These are phyloP conservation scores for Molorchus minor DNA, from an alignment of 2,888 invertebrate genomes.

Conservation along the genomic window DNA sequence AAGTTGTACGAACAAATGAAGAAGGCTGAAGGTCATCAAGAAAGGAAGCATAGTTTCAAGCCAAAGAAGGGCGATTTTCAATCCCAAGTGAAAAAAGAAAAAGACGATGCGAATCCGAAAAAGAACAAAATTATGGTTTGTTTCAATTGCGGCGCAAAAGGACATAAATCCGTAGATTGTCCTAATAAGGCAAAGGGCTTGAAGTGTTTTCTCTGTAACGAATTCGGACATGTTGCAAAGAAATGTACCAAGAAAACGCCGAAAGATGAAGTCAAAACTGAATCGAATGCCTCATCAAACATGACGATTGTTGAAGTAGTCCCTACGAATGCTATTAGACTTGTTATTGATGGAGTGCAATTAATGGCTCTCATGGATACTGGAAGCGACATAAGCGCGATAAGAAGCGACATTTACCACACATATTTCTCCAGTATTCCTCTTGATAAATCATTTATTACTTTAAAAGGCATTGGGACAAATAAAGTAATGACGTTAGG, in stretches of 20 bases:
- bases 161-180: neutral
- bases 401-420: conserved; percentile 26
- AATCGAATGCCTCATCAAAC: neutral
- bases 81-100: neutral
- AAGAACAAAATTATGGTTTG: neutral
- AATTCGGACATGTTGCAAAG: conserved; percentile 1
- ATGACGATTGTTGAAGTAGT: conserved; percentile 3
- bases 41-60: neutral
- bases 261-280: neutral
- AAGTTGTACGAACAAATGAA: too few relatives aligned
- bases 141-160: neutral
- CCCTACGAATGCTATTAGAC: conserved; percentile 5
- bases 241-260: conserved; percentile 1
- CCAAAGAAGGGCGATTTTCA: neutral
- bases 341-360: neutral
- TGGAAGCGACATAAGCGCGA: conserved; percentile 29
- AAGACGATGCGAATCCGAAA: neutral
- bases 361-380: conserved; percentile 31
- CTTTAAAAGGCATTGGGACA: conserved; percentile 20
- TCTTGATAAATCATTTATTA: neutral
- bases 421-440: conserved; percentile 17
- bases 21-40: conserved; percentile 6
- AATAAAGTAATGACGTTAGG: conserved; percentile 15
- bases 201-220: conserved; percentile 3
- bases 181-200: neutral